A percentile compares a stretch with the other conserved stretches of the same genome.
Conservation (phyloP, 2,888 invertebrate species). For the Epistrophella euchroma region DNA sequence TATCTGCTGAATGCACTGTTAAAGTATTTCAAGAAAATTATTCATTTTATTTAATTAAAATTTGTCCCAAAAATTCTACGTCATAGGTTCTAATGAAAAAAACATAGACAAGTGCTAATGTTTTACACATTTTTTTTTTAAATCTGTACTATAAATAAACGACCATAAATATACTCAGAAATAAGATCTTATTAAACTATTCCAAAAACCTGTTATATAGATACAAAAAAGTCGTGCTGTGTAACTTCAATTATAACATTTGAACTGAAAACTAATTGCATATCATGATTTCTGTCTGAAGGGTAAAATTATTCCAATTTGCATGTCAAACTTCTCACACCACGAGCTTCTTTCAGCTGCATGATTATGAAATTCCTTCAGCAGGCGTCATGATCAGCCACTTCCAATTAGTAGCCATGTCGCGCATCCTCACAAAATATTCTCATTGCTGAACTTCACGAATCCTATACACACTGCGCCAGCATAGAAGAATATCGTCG, state of each 20-base stretch:
- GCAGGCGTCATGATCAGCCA: slow-evolving; percentile 63
- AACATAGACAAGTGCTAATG: no score
- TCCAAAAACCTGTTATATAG: background rate
- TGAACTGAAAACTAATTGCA: slow-evolving; percentile 22
- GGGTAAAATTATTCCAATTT: slow-evolving; percentile 11
- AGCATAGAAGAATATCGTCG: slow-evolving; percentile 7
- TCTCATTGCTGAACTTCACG: slow-evolving; percentile 51
- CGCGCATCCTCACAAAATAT: slow-evolving; percentile 60
- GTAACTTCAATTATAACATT: slow-evolving; percentile 8
- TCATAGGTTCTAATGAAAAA: no score
- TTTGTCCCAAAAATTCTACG: no score
- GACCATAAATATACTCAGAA: no score
- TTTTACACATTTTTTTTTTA: no score
- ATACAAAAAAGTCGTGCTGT: slow-evolving; percentile 19
- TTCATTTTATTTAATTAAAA: no score
- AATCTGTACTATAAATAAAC: no score
- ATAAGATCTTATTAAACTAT: background rate
- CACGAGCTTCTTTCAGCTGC: background rate
- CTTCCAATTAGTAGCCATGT: slow-evolving; percentile 72
- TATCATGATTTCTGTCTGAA: slow-evolving; percentile 16
- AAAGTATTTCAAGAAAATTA: no score
- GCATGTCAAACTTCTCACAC: slow-evolving; percentile 37
- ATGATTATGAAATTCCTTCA: slow-evolving; percentile 56
- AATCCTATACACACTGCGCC: background rate
- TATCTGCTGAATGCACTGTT: no score